Evolutionary conservation across 2,797 vertebrate genomes (phyloP), one percentile per base, ranked within the genome.

Genomic region (Perdix hodgsoniae): DNA sequence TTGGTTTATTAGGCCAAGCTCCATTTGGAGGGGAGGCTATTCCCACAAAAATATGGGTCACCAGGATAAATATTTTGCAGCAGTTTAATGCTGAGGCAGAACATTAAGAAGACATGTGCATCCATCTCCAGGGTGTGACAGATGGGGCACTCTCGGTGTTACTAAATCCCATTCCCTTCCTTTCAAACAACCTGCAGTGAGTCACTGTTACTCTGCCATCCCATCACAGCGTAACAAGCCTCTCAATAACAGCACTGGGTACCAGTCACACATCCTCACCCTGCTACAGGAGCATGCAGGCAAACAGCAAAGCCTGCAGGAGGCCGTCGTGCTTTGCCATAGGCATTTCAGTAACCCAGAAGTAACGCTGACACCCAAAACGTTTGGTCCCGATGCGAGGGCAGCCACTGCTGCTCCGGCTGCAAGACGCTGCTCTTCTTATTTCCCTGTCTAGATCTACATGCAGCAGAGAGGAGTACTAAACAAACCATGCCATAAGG

Each of bases 181-280:
- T 92, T 61, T 54, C 91, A 82, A 83, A 82, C 57, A 89, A 70
- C 37, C 91, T 47, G 60, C 70, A 87, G 40, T 75, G 96, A 93
- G 80, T 95, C 88, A 93, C 71, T 84, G 90, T 61, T 90, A 29
- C 63, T 44, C 71, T 31, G n/a, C 91, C 78, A 93, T 85, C 78
- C 72, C 83, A 73, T 61, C 85, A 71, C 91, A 45, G 52, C 1
- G 59, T 42, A 94, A 83, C 40, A 84, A 65, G 35, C 69, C 63
- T 86, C 82, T 64, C 74, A n/a, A 74, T 47, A 76, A 88, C 87
- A 91, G 63, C 35, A 15, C 91, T 85, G 82, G 73, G 49, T 83
- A 59, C 10, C 0, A 80, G 23, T 52, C 82, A 70, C 6, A 0
- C 63, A 57, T 44, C 79, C 54, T 44, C 78, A 64, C 79, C 77